Conservation (phyloP, 2,113 vertebrate species). For the Hypomesus transpacificus region DNA sequence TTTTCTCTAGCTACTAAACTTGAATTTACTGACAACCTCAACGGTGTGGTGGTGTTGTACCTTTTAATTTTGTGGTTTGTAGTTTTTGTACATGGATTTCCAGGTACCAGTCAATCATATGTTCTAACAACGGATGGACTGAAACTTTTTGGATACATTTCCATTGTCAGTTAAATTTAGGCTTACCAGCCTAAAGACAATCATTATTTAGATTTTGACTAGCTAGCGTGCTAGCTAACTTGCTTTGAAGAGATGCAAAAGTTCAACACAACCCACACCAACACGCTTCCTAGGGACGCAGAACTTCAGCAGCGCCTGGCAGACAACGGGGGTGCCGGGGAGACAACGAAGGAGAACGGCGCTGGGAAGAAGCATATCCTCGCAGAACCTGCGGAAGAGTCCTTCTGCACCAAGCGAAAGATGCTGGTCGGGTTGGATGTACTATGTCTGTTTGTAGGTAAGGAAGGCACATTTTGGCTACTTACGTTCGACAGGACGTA, state of each 20-base stretch:
- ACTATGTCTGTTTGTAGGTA: conserved; percentile 73
- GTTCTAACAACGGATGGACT: conserved; percentile 45
- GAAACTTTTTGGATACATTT: conserved; percentile 26
- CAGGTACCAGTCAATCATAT: conserved; percentile 13
- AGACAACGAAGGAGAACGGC: conserved; percentile 66
- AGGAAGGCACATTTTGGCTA: conserved; percentile 25
- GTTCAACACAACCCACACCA: conserved; percentile 55
- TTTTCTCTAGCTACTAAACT: too few relatives aligned
- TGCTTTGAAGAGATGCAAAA: conserved; percentile 63
- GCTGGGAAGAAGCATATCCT: conserved; percentile 59
- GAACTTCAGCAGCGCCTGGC: conserved; percentile 69
- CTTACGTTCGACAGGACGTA: too few relatives aligned
- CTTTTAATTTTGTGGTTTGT: conserved; percentile 48
- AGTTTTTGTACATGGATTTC: conserved; percentile 45
- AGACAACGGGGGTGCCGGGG: conserved; percentile 60
- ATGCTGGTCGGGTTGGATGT: conserved; percentile 77
- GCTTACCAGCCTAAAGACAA: not conserved
- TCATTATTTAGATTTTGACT: conserved; percentile 1
- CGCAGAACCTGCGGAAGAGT: conserved; percentile 40
- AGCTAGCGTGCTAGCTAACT: not conserved
- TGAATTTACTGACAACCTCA: conserved; percentile 1
- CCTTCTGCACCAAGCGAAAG: conserved; percentile 65
- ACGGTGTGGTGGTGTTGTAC: conserved; percentile 2
- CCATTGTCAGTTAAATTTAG: not conserved
- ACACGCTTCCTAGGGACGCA: conserved; percentile 61